phyloP scores from a whole-genome alignment of 1,140 invertebrate species.

The Harpegnathos saltator region DNA sequence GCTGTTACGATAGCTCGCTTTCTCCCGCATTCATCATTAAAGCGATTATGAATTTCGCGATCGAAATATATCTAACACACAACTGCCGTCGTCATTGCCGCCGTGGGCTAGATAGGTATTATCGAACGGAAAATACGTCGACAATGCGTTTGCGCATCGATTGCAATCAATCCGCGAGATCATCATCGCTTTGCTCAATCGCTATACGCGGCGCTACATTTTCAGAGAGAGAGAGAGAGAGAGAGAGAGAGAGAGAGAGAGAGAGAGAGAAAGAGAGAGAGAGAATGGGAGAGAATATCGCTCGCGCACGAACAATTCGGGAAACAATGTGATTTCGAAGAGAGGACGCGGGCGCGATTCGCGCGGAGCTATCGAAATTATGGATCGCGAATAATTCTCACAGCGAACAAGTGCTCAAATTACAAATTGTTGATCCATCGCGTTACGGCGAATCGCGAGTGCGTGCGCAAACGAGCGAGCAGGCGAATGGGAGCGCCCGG shows the following conservation, averaged over 20 bases:
- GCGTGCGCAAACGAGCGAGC: too few species aligned
- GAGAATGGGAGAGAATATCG: neutral
- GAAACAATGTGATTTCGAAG: conserved; percentile 50
- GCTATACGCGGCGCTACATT: conserved; percentile 27
- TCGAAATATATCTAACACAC: conserved; percentile 18
- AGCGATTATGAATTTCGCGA: conserved; percentile 26
- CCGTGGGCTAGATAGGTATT: conserved; percentile 31
- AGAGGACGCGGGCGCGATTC: conserved; percentile 22
- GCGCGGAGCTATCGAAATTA: conserved; percentile 38
- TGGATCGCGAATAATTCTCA: conserved; percentile 56
- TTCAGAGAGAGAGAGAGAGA: neutral
- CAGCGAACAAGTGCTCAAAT: conserved; percentile 52
- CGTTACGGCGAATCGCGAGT: neutral
- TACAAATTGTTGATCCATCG: conserved; percentile 51
- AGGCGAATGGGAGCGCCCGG: too few species aligned
- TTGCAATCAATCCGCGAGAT: conserved; percentile 52
- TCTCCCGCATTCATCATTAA: conserved; percentile 16
- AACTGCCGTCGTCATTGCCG: neutral
- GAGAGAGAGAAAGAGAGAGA: too few species aligned
- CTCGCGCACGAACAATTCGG: conserved; percentile 50
- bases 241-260: too few species aligned
- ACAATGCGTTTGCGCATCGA: conserved; percentile 54
- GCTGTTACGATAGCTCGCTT: conserved; percentile 13
- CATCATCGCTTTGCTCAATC: conserved; percentile 56
- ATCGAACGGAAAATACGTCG: conserved; percentile 46